Conservation (phyloP, 35 echinoderm and acorn worm species). For the Nesometra sesokonis region DNA sequence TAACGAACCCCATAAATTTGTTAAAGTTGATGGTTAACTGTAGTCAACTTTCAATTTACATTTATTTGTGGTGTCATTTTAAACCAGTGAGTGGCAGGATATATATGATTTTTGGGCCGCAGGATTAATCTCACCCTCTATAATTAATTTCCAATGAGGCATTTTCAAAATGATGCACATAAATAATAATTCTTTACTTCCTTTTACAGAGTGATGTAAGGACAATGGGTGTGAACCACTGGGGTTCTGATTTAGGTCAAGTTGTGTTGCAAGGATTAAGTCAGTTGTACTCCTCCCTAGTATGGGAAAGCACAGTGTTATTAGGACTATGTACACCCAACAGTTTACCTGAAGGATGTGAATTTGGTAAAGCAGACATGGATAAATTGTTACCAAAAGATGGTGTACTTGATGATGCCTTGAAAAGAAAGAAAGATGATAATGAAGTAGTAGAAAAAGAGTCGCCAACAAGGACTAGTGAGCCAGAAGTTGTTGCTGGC, state of each 20-base stretch:
- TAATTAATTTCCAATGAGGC: too few species aligned
- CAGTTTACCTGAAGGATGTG: conserved; percentile 71
- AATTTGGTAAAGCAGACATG: conserved; percentile 83
- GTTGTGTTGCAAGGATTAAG: conserved; percentile 65
- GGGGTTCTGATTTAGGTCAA: conserved; percentile 94
- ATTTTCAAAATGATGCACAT: too few species aligned
- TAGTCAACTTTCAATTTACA: too few species aligned
- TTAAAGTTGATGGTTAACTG: too few species aligned
- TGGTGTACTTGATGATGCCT: neutral
- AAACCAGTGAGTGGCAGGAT: too few species aligned
- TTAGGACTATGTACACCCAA: conserved; percentile 87
- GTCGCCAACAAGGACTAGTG: conserved; percentile 28
- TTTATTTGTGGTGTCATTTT: too few species aligned
- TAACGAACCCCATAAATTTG: too few species aligned
- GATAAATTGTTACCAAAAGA: conserved; percentile 82
- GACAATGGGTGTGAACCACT: conserved; percentile 91
- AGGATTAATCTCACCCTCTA: neutral
- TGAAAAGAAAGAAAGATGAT: neutral
- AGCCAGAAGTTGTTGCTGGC: conserved; percentile 6
- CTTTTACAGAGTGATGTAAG: conserved; percentile 75
- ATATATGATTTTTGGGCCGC: too few species aligned
- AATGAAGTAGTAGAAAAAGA: neutral
- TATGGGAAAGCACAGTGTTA: conserved; percentile 96
- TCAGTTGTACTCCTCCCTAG: conserved; percentile 86
- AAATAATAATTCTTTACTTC: neutral